These are phyloP conservation scores for Brachyptera putata DNA, from an alignment of 2,888 invertebrate genomes.

Conservation along the genomic window DNA sequence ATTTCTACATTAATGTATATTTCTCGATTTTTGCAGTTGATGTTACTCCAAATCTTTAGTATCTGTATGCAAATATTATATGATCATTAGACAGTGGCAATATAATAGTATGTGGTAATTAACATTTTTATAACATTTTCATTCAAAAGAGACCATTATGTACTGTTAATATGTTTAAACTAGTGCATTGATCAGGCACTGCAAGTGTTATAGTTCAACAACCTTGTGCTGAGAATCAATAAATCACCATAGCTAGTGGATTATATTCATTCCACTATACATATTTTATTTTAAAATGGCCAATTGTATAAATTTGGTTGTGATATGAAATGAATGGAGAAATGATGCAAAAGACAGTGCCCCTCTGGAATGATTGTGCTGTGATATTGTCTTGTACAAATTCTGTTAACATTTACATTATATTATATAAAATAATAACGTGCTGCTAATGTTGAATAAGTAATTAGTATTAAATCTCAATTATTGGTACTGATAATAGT, in stretches of 20 bases:
- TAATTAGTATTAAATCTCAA: conserved; percentile 19
- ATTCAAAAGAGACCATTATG: no score
- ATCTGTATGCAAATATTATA: no score
- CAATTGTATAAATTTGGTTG: conserved; percentile 26
- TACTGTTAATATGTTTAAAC: no score
- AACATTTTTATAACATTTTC: no score
- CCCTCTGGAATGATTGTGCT: conserved; percentile 33
- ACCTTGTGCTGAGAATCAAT: no score
- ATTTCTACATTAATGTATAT: no score
- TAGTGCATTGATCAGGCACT: background rate
- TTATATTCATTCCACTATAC: no score
- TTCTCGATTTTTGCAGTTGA: no score
- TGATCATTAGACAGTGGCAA: no score
- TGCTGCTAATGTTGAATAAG: conserved; percentile 29
- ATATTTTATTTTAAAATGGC: background rate
- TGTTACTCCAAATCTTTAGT: no score
- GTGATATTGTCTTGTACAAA: conserved; percentile 34
- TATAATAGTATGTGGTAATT: no score
- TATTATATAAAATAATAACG: conserved; percentile 13
- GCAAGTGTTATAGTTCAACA: background rate
- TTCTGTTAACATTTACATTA: conserved; percentile 30
- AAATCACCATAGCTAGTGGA: no score
- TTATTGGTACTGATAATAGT: conserved; percentile 13
- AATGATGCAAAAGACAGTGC: conserved; percentile 25
- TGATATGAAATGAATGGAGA: conserved; percentile 24